These are phyloP conservation scores for Gallinago nigripennis DNA, from an alignment of 2,797 vertebrate species.

Conservation along the genomic window DNA sequence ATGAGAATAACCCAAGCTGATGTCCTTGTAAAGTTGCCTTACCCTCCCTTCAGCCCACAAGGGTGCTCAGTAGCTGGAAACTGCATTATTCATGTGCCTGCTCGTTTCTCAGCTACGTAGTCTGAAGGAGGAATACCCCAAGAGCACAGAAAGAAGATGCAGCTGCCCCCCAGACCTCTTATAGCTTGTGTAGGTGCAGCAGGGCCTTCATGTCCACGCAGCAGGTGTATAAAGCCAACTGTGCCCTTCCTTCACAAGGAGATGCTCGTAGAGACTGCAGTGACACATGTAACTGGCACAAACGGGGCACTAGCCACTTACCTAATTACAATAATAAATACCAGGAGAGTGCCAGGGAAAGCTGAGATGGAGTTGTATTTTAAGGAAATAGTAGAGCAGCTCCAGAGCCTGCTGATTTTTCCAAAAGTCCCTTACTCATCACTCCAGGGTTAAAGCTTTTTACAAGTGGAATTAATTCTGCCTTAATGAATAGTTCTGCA, in stretches of 20 bases:
- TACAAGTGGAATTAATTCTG: not conserved
- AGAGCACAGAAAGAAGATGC: not conserved
- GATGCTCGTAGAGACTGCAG: not conserved
- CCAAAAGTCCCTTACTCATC: not conserved
- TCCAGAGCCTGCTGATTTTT: not conserved
- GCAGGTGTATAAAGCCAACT: not conserved
- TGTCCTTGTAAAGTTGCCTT: not conserved
- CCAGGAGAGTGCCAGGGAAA: not conserved
- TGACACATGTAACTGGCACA: not conserved
- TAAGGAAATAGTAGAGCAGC: not conserved
- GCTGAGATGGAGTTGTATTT: not conserved
- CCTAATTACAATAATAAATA: not conserved
- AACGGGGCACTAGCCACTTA: not conserved
- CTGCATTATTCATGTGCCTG: not conserved
- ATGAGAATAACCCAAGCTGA: not conserved
- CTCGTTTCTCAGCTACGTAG: not conserved
- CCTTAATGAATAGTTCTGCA: not conserved
- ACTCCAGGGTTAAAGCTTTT: not conserved
- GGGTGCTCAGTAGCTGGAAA: not conserved
- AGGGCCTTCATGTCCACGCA: accelerated
- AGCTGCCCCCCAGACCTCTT: not conserved
- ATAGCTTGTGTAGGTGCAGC: not conserved
- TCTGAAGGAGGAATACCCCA: not conserved
- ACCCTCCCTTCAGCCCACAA: not conserved
- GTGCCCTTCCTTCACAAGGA: not conserved